Conservation (phyloP, 2,888 invertebrate species). For the Orthonychiurus folsomi region DNA sequence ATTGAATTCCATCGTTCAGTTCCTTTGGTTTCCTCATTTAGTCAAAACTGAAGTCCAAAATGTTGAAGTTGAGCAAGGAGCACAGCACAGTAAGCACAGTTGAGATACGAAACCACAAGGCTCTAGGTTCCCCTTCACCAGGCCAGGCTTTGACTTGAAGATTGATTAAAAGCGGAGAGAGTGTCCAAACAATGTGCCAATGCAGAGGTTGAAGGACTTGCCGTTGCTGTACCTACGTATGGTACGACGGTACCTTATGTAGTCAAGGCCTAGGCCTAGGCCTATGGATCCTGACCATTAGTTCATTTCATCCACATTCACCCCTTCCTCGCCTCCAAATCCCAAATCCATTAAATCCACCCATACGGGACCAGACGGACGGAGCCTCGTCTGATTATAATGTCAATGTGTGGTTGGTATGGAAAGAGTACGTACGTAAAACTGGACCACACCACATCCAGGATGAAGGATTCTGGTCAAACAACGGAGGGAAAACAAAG, state of each 20-base stretch:
- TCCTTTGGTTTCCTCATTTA: background rate
- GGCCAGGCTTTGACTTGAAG: background rate
- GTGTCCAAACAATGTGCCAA: background rate
- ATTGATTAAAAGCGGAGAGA: background rate
- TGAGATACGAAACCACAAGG: background rate
- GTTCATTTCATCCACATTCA: background rate
- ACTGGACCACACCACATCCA: too few relatives aligned
- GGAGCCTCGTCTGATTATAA: slow-evolving; percentile 1
- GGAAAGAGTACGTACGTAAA: too few relatives aligned
- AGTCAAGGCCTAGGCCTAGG: background rate
- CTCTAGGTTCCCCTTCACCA: background rate
- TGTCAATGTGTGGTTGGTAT: background rate
- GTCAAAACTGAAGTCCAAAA: too few relatives aligned
- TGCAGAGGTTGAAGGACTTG: background rate
- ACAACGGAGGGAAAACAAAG: background rate
- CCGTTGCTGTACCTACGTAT: too few relatives aligned
- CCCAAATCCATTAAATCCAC: background rate
- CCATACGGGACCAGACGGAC: background rate
- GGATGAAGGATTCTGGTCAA: background rate
- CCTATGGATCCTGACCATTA: background rate
- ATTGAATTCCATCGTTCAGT: background rate
- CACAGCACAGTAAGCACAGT: background rate
- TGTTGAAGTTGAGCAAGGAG: too few relatives aligned
- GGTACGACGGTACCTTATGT: too few relatives aligned
- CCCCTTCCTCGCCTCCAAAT: background rate